Evolutionary conservation across 2,888 invertebrate genomes (phyloP), one percentile per base, ranked within the genome.

Genomic region (Pristionchus exspectatus): DNA sequence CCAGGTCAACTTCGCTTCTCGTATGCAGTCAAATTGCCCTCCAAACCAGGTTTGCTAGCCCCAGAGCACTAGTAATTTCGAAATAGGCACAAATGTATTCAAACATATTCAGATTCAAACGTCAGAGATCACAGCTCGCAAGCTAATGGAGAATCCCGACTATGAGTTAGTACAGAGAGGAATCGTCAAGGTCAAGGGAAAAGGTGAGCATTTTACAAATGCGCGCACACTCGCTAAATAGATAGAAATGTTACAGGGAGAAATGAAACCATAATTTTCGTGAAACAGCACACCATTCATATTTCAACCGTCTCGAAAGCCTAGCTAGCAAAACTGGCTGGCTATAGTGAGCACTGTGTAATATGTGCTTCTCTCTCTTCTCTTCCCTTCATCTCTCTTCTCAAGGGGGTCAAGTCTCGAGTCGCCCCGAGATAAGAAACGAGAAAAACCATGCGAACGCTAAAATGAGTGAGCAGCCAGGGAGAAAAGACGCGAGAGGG

Each of bases 21-120:
- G 95, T 66, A 94, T 94, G 95, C 95, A 94, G 89, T 93, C 93
- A 14, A 94, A 94, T 89, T 93, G 94, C 66, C 93, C 94, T 27
- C 95, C 94, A 12, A 94, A 94, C 85, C 81, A 81, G 81, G 81
- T 81, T 27, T 27, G 72, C 1, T 24, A 7, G 4, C 7, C 18
- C 33, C 12, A 66, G 27, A 66, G 18, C 14, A 59, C 59, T n/a
- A n/a, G n/a, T n/a, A 30, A 69, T 27, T 27, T 10, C 27, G 27
- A 69, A 69, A 30, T 69, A 9, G 69, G 7, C 3, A 30, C 0
- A 27, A 27, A 4, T 66, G n/a, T 27, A 10, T n/a, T 14, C 59
- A 59, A 59, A 10, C 16, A 72, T 72, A 9, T 27, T 12, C 94
- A 94, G 90, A 95, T 94, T 89, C 95, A 95, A 63, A 92, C 92